Base-by-base conservation (phyloP, 2,113 vertebrate genomes). In the Aphelocoma coerulescens region DNA sequence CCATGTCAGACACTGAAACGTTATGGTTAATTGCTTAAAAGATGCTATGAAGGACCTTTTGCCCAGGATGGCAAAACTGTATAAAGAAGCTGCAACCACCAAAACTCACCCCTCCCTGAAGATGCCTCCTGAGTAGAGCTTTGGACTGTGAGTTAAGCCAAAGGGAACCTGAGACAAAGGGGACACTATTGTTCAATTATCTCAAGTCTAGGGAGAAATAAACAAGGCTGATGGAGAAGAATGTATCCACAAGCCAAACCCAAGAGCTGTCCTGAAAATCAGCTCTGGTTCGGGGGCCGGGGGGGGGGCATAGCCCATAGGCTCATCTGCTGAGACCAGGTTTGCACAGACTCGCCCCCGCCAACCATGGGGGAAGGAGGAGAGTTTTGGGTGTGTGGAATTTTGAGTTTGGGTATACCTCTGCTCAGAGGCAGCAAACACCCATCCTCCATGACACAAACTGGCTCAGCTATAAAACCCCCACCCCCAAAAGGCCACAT, bases 321-420 rank as follows among this genome's bases (percentile, higher is more conserved):
- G 9, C 11, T 65, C 28, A 65, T 48, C 28, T 57, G 49, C 41
- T 27, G 28, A 48, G 28, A 19, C 23, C 9, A 11, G 41, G 12
- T n/a, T 57, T 48, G 19, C 41, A 57, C 9, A 57, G 23, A 9
- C 35, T 19, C 4, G 4, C 2, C 13, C 37, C 0, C 0, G 0
- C 7, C 19, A 49, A 1, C 24, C 52, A 58, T 26, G 13, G 13
- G 30, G 16, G 7, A n/a, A 75, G 30, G 43, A 66, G 20, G 8
- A 58, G 20, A 49, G 24, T 58, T 49, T 58, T 21, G 30, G 24
- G 13, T 16, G 20, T 58, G 43, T 11, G 24, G 8, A 26, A 24
- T 20, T 59, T 35, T 35, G 22, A 59, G n/a, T 59, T 59, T 24
- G 16, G n/a, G 10, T 37, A n/a, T 26, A 58, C 30, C 54, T 49